A percentile compares a stretch with the other conserved stretches of the same genome.
Evolutionary conservation across 2,888 invertebrate species (phyloP).

Genomic region (Eupithecia exiguata): DNA sequence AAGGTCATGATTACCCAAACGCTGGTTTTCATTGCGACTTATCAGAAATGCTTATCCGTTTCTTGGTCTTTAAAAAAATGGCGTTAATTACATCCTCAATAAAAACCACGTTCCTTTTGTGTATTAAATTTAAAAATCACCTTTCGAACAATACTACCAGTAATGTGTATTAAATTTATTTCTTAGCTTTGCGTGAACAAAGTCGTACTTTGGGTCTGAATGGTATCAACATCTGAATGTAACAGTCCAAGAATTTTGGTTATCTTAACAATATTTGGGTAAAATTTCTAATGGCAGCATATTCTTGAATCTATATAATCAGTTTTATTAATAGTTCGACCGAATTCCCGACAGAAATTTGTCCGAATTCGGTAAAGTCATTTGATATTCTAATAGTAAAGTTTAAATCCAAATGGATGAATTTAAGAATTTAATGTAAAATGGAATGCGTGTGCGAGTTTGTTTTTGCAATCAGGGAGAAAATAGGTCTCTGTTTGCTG

Average conservation of each 20-base stretch:
- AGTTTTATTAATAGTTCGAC: background rate
- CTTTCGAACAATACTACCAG: background rate
- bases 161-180: background rate
- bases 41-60: background rate
- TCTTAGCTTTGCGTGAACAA: background rate
- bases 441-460: constrained; percentile 41
- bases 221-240: too few relatives aligned
- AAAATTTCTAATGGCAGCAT: background rate
- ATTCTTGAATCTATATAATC: background rate
- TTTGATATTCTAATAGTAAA: background rate
- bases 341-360: too few relatives aligned
- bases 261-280: background rate
- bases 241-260: too few relatives aligned
- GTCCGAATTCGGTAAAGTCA: background rate
- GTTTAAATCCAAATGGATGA: constrained; percentile 46
- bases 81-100: background rate
- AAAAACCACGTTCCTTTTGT: background rate
- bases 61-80: background rate
- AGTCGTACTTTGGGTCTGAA: background rate
- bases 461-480: constrained; percentile 34
- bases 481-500: background rate
- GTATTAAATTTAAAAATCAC: background rate
- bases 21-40: background rate
- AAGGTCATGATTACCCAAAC: background rate
- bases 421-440: constrained; percentile 39